These are phyloP conservation scores for Sarcophaga rosellei DNA, from an alignment of 2,888 invertebrate genomes.

Conservation along the genomic window DNA sequence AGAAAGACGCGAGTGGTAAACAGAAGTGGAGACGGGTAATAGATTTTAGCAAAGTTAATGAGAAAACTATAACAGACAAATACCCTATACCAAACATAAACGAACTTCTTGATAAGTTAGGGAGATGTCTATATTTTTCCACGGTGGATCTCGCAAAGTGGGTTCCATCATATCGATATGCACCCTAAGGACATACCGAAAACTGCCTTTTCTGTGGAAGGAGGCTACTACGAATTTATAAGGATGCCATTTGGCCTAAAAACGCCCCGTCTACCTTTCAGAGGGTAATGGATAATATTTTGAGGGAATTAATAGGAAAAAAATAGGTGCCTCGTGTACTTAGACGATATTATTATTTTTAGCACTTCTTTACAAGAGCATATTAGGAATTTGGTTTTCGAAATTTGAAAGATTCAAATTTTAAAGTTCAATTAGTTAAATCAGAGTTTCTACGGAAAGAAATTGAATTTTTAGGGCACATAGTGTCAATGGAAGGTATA, in stretches of 20 bases:
- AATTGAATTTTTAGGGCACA: slow-evolving; percentile 13
- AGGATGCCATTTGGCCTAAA: slow-evolving; percentile 68
- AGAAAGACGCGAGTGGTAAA: slow-evolving; percentile 18
- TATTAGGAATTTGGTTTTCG: background rate
- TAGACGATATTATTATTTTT: slow-evolving; percentile 61
- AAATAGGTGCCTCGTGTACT: no score
- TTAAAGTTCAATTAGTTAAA: slow-evolving; percentile 34
- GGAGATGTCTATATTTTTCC: slow-evolving; percentile 73
- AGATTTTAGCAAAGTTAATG: background rate
- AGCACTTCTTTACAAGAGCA: slow-evolving; percentile 51
- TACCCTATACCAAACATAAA: no score
- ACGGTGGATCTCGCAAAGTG: slow-evolving; percentile 73
- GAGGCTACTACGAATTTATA: slow-evolving; percentile 66
- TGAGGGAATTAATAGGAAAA: slow-evolving; percentile 65
- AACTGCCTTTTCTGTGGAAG: slow-evolving; percentile 66
- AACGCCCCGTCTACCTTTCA: slow-evolving; percentile 39
- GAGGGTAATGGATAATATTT: slow-evolving; percentile 67
- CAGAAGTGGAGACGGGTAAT: slow-evolving; percentile 25
- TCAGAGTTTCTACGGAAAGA: slow-evolving; percentile 32
- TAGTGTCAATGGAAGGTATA: slow-evolving; percentile 14
- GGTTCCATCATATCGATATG: slow-evolving; percentile 75
- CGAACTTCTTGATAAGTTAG: no score
- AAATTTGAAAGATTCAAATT: slow-evolving; percentile 5
- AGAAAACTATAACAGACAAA: slow-evolving; percentile 1
- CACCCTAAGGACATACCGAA: slow-evolving; percentile 64